Evolutionary conservation across 2,888 invertebrate species (phyloP).

Genomic region (Harmothoe impar): DNA sequence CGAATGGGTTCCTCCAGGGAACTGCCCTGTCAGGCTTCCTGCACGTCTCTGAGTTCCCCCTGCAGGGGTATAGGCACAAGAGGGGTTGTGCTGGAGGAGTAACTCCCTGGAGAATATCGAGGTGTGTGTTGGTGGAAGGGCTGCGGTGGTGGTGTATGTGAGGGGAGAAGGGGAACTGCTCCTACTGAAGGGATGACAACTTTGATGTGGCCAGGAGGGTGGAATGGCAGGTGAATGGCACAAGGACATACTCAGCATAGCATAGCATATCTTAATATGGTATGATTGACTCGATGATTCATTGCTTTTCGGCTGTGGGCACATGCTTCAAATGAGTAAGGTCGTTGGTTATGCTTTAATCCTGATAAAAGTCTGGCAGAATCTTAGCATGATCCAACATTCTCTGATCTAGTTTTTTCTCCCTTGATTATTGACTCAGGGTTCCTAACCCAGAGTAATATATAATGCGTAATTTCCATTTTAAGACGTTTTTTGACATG

Average conservation of each 20-base stretch:
- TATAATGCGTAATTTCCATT: no score
- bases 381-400: no score
- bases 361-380: no score
- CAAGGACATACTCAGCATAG: neutral
- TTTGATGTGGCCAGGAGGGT: neutral
- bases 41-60: neutral
- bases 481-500: no score
- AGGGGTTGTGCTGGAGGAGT: neutral
- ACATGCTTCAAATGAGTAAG: neutral
- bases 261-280: neutral
- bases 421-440: no score
- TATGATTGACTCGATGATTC: no score
- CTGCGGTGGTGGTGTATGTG: neutral
- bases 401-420: no score
- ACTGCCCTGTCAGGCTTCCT: neutral
- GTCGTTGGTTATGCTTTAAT: no score
- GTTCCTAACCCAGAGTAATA: no score
- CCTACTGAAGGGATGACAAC: neutral
- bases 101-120: neutral
- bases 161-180: neutral
- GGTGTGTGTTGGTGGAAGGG: neutral
- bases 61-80: neutral
- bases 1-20: constrained; percentile 35
- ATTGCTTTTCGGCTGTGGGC: neutral
- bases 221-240: neutral